Evolutionary conservation across 2,888 invertebrate species (phyloP).

Genomic region (Diarsia mendica): DNA sequence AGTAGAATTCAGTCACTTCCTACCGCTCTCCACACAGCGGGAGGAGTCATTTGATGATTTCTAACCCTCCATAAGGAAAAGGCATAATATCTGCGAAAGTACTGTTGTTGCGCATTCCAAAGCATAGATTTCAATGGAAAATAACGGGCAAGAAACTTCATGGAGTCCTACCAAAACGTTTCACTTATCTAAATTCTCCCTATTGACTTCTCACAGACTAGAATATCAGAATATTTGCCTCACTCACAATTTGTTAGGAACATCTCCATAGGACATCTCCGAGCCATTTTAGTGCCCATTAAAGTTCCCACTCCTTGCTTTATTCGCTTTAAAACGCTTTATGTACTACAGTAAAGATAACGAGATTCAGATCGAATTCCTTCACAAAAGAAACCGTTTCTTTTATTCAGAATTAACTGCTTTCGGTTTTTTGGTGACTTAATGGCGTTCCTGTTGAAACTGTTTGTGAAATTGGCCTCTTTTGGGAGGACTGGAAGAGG

Average conservation of each 20-base stretch:
- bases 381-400: conserved; percentile 29
- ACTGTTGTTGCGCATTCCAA: too few species aligned
- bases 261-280: conserved; percentile 40
- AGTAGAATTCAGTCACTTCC: too few species aligned
- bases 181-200: not conserved
- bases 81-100: too few species aligned
- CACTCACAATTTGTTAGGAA: conserved; percentile 15
- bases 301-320: conserved; percentile 55
- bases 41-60: too few species aligned
- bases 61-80: too few species aligned
- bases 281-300: conserved; percentile 62
- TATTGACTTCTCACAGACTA: conserved; percentile 6
- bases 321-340: conserved; percentile 45
- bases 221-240: conserved; percentile 4
- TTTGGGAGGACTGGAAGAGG: not conserved
- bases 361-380: conserved; percentile 40
- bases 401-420: conserved; percentile 34
- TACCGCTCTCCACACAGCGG: too few species aligned
- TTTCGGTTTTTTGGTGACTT: conserved; percentile 22
- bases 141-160: too few species aligned
- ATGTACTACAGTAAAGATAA: conserved; percentile 58
- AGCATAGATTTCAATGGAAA: too few species aligned
- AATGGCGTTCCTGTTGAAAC: conserved; percentile 29
- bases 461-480: conserved; percentile 21
- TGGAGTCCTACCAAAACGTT: too few species aligned